A percentile compares a stretch with the other conserved stretches of the same genome.
phyloP scores from a whole-genome alignment of 2,797 vertebrate species.

The Pipistrellus nathusii region DNA sequence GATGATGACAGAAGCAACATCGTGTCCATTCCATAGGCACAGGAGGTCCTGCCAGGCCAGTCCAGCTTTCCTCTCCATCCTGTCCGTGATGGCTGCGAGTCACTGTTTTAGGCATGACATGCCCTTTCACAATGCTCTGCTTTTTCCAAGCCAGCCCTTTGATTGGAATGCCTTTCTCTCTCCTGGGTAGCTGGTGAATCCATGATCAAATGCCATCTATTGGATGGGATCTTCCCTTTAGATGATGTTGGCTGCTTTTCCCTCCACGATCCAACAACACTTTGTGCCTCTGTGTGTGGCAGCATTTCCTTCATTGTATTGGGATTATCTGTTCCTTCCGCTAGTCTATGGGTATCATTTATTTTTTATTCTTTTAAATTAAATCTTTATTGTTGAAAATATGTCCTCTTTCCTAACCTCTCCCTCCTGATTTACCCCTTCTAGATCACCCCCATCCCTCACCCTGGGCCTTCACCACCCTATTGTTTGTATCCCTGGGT shows the following conservation, averaged over 20 bases:
- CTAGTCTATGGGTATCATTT: background rate
- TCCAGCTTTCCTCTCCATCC: background rate
- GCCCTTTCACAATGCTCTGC: background rate
- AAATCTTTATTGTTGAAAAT: too few species aligned
- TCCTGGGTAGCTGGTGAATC: background rate
- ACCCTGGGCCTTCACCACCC: too few species aligned
- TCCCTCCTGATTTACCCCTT: too few species aligned
- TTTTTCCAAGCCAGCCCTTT: background rate
- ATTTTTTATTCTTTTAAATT: too few species aligned
- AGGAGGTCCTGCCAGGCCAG: background rate
- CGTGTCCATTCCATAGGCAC: background rate
- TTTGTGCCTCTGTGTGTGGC: background rate
- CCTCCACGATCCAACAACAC: too few species aligned
- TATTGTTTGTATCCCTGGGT: too few species aligned
- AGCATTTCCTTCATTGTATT: background rate
- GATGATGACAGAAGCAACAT: background rate
- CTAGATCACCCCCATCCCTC: rapidly evolving
- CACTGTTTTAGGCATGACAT: background rate
- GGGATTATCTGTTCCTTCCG: background rate
- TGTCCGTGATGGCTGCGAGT: rapidly evolving
- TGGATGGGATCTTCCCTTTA: background rate
- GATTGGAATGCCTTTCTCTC: background rate
- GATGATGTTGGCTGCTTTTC: background rate
- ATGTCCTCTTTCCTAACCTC: too few species aligned
- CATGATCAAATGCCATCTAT: background rate